phyloP scores from a whole-genome alignment of 1,140 invertebrate species.

The Drosophila chauvacae region DNA sequence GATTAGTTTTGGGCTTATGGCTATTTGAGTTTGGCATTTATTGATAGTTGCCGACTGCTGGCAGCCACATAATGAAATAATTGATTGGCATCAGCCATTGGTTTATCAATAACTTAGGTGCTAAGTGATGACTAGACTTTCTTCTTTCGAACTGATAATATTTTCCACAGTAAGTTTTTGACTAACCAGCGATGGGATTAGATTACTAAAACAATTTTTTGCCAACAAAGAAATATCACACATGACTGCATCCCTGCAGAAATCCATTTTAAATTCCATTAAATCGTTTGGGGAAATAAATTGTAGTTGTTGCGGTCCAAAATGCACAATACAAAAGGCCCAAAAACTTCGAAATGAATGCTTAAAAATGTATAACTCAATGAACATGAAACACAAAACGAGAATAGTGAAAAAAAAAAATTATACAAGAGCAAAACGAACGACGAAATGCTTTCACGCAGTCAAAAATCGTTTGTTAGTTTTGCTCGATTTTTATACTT shows the following conservation, averaged over 20 bases:
- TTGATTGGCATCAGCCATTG: conserved; percentile 48
- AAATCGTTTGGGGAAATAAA: conserved; percentile 23
- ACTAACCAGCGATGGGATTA: conserved; percentile 14
- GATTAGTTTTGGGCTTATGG: conserved; percentile 72
- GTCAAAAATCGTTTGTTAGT: conserved; percentile 50
- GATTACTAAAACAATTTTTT: conserved; percentile 15
- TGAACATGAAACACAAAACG: conserved; percentile 68
- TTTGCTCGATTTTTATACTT: conserved; percentile 12
- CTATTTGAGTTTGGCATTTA: conserved; percentile 70
- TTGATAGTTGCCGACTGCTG: conserved; percentile 50
- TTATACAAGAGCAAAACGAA: conserved; percentile 11
- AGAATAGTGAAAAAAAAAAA: conserved; percentile 23
- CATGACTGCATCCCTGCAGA: conserved; percentile 37
- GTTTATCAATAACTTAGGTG: conserved; percentile 60
- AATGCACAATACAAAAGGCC: conserved; percentile 31
- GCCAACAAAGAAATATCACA: conserved; percentile 54
- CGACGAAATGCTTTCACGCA: conserved; percentile 41
- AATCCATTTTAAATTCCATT: conserved; percentile 27
- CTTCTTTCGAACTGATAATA: not conserved
- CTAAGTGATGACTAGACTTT: conserved; percentile 31
- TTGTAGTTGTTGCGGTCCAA: conserved; percentile 28
- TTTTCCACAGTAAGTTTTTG: not conserved
- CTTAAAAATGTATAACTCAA: conserved; percentile 80
- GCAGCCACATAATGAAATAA: conserved; percentile 58
- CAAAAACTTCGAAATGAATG: conserved; percentile 58